Evolutionary conservation across 1,140 invertebrate species (phyloP).

Genomic region (Drosophila pandora): DNA sequence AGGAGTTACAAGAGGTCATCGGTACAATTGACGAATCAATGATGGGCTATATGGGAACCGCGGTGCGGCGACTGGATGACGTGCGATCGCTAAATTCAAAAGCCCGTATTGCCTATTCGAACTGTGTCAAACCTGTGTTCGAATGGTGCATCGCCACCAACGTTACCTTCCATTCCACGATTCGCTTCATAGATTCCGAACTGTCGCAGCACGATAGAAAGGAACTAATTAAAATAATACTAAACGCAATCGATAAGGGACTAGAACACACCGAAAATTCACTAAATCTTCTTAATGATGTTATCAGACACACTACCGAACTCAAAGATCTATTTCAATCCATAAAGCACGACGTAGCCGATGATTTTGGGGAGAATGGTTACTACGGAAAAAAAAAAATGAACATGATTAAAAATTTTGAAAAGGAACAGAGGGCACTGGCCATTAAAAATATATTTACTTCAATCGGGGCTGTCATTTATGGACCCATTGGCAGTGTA

Average conservation of each 20-base stretch:
- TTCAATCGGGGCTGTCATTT: background rate
- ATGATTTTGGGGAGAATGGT: background rate
- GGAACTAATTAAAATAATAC: background rate
- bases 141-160: background rate
- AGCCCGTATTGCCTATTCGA: background rate
- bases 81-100: background rate
- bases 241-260: background rate
- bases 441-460: background rate
- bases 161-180: background rate
- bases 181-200: background rate
- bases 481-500: background rate
- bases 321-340: background rate
- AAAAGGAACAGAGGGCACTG: background rate
- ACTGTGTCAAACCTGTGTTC: background rate
- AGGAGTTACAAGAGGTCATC: background rate
- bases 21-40: background rate
- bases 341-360: background rate
- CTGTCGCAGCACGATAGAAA: background rate
- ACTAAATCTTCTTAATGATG: background rate
- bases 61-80: background rate
- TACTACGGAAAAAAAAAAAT: background rate
- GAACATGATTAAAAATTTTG: background rate
- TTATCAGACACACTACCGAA: background rate
- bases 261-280: background rate
- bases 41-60: background rate